phyloP scores from a whole-genome alignment of 2,113 vertebrate species.

The Corvus moneduloides region DNA sequence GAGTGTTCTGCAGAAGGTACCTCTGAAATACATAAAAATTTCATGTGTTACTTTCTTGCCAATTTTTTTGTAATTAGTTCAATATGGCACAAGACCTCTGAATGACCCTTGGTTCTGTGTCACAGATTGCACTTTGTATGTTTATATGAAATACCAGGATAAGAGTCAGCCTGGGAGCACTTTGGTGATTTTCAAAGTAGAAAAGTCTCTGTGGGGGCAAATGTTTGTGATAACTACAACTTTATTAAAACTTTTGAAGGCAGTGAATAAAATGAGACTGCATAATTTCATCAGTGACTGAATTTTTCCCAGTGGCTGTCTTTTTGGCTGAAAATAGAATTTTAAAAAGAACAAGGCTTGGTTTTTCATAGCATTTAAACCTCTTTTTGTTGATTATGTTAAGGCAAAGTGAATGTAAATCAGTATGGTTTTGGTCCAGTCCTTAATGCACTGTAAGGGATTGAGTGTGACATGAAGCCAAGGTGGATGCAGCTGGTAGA shows the following conservation, averaged over 20 bases:
- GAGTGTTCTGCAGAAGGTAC: background rate
- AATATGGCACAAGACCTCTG: constrained; percentile 24
- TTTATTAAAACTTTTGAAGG: constrained; percentile 44
- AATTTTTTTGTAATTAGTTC: constrained; percentile 43
- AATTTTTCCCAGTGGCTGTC: background rate
- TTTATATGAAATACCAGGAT: constrained; percentile 31
- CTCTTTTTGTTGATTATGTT: background rate
- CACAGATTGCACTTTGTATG: constrained; percentile 41
- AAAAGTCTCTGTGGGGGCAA: constrained; percentile 16
- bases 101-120: constrained; percentile 29
- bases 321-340: background rate
- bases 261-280: background rate
- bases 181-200: constrained; percentile 18
- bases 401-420: background rate
- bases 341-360: background rate
- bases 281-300: constrained; percentile 3
- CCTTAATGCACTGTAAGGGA: background rate
- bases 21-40: constrained; percentile 13
- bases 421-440: background rate
- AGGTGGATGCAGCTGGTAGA: background rate
- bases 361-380: background rate
- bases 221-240: constrained; percentile 38
- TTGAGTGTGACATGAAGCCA: background rate
- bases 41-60: constrained; percentile 1
- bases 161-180: constrained; percentile 42